These are phyloP conservation scores for Bombus waltoni DNA, from an alignment of 1,140 invertebrate species.

Conservation along the genomic window DNA sequence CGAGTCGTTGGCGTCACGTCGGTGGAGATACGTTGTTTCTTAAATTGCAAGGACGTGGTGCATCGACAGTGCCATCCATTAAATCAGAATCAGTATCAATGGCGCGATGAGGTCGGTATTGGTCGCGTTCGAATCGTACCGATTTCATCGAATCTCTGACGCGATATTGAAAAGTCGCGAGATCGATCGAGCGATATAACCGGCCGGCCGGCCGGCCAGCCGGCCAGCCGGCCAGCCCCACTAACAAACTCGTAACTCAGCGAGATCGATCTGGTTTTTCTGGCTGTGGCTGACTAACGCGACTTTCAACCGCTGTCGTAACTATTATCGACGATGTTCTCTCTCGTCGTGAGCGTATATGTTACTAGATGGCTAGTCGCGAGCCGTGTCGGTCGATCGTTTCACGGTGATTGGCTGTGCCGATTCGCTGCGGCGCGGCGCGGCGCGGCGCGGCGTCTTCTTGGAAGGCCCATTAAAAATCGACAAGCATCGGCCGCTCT, in stretches of 20 bases:
- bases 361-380: not conserved
- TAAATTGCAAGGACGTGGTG: not conserved
- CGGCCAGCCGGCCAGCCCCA: not conserved
- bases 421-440: slow-evolving; percentile 25
- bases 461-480: slow-evolving; percentile 42
- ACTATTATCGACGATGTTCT: slow-evolving; percentile 48
- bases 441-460: slow-evolving; percentile 16
- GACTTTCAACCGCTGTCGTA: slow-evolving; percentile 33
- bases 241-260: slow-evolving; percentile 53
- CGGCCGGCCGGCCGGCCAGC: not conserved
- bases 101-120: not conserved
- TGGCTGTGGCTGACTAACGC: slow-evolving; percentile 26
- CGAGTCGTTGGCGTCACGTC: not conserved
- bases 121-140: not conserved
- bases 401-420: slow-evolving; percentile 57
- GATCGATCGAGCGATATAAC: slow-evolving; percentile 46
- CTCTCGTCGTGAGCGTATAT: slow-evolving; percentile 22
- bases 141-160: not conserved
- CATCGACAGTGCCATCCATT: too few species aligned
- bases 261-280: slow-evolving; percentile 62
- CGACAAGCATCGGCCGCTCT: not conserved
- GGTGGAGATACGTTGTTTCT: not conserved
- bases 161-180: not conserved
- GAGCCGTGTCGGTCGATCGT: slow-evolving; percentile 49
- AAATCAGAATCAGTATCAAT: too few species aligned